Conservation (phyloP, 1,140 invertebrate species). For the Formica selysi region DNA sequence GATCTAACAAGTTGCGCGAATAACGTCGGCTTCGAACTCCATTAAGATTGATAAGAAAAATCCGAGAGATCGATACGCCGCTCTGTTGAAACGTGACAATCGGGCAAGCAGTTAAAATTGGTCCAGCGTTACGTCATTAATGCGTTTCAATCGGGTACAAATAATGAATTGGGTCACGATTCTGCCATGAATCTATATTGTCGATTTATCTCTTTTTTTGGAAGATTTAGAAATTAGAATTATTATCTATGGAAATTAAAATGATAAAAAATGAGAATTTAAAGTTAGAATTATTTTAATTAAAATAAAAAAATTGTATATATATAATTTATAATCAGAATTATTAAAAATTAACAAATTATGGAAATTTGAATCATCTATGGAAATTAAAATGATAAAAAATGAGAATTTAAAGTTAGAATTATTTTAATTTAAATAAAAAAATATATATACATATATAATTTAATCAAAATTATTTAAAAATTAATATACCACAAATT, state of each 20-base stretch:
- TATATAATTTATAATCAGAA: not conserved
- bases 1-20: slow-evolving; percentile 74
- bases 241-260: too few species aligned
- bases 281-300: not conserved
- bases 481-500: too few species aligned
- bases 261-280: not conserved
- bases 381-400: not conserved
- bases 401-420: not conserved
- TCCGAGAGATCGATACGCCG: slow-evolving; percentile 40
- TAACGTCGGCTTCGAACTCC: slow-evolving; percentile 49
- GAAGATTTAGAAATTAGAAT: not conserved
- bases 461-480: too few species aligned
- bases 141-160: slow-evolving; percentile 57
- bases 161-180: slow-evolving; percentile 59
- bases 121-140: slow-evolving; percentile 60
- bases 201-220: not conserved
- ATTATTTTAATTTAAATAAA: not conserved
- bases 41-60: slow-evolving; percentile 66
- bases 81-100: slow-evolving; percentile 64
- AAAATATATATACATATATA: not conserved
- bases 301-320: not conserved
- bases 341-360: too few species aligned
- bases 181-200: not conserved
- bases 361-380: not conserved
- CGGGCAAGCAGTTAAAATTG: slow-evolving; percentile 40